A percentile compares a stretch with the other conserved stretches of the same genome.
Conservation (phyloP, 2,113 vertebrate genomes). For the Erinaceus europaeus region DNA sequence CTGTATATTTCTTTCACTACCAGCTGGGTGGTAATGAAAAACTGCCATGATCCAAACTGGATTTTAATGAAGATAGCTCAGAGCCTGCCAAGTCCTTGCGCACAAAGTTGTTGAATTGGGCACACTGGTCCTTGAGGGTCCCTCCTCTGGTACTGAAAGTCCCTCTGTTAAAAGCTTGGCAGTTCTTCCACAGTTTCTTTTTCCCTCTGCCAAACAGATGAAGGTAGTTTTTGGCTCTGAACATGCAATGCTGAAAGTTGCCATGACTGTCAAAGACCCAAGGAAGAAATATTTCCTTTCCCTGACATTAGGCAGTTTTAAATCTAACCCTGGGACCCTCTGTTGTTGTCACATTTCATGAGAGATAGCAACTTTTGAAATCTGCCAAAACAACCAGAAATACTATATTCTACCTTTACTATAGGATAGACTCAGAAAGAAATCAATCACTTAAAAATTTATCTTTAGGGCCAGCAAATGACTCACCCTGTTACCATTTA, state of each 20-base stretch:
- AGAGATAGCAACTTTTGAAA: slow-evolving; percentile 6
- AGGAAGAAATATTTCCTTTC: slow-evolving; percentile 2
- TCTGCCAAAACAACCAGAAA: slow-evolving; percentile 31
- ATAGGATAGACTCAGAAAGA: slow-evolving; percentile 40
- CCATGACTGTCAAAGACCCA: slow-evolving; percentile 15
- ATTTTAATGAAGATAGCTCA: slow-evolving; percentile 60
- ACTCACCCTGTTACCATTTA: neutral
- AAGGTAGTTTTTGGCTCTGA: slow-evolving; percentile 54
- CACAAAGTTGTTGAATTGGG: neutral
- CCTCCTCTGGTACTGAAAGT: slow-evolving; percentile 36
- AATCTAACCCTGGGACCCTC: neutral
- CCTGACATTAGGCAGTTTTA: slow-evolving; percentile 5
- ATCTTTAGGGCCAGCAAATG: too few species aligned
- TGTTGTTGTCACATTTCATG: slow-evolving; percentile 36
- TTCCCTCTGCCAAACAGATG: slow-evolving; percentile 55
- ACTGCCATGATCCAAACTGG: slow-evolving; percentile 51
- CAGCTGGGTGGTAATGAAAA: slow-evolving; percentile 7
- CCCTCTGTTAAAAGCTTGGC: slow-evolving; percentile 55
- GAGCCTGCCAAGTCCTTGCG: slow-evolving; percentile 49
- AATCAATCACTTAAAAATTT: neutral
- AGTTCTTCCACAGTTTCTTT: slow-evolving; percentile 20
- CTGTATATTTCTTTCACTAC: neutral
- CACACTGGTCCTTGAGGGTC: slow-evolving; percentile 38
- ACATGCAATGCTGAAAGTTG: neutral
- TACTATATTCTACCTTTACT: slow-evolving; percentile 16